Evolutionary conservation across 2,888 invertebrate genomes (phyloP), one percentile per base, ranked within the genome.

Genomic region (Chaitophorus viminalis): DNA sequence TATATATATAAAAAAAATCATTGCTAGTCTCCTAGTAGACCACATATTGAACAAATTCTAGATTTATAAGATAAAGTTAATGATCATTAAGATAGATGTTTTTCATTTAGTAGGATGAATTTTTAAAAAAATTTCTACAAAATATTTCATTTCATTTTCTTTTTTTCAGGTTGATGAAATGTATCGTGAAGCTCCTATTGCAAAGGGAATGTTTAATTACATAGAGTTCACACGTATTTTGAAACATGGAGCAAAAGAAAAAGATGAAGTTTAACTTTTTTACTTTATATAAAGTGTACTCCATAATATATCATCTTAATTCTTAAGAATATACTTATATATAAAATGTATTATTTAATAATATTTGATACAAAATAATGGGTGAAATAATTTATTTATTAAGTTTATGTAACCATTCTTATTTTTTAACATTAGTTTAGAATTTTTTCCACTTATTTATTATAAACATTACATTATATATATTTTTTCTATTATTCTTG

Each of bases 161-260:
- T 36, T 72, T 54, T 68, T 91, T 33, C 90, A 94, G 94, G 94
- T 99, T 0, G 99, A 99, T 92, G 99, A 99, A 92, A 98, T 99
- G 97, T 96, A 98, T 91, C 94, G 99, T 9, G 99, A 99, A 92
- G 99, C 99, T 60, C 99, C 99, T 6, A 99, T 99, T 91, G 97
- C 97, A 90, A 92, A 93, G 90, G 96, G 96, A 0, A 94, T 97
- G 91, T 99, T 99, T 91, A 98, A 99, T 92, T 99, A 99, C 91
- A 95, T 98, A 82, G 99, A 99, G 93, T 99, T 99, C 92, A 99
- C 99, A 65, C 95, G 99, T 91, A 99, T 99, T 91, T 93, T 99
- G 90, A 99, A 99, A 92, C 99, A 99, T 91, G 99, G 99, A 81
- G 99, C 99, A 91, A 99, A 99, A 92, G 99, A 99, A 90, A 98